Conservation (phyloP, 2,797 vertebrate genomes). For the Coilia nasus region DNA sequence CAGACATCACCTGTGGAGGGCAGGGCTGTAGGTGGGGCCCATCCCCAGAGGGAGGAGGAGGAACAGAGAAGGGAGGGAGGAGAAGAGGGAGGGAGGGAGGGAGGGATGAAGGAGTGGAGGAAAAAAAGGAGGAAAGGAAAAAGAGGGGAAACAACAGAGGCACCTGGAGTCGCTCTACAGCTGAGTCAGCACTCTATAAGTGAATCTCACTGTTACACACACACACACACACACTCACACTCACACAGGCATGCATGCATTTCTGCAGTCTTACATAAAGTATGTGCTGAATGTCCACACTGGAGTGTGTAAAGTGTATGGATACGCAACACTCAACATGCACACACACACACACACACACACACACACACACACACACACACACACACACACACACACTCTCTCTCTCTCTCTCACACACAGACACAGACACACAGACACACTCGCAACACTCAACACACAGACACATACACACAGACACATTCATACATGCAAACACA, state of each 20-base stretch:
- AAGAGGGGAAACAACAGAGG: background rate
- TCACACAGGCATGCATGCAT: background rate
- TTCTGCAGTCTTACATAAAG: no score
- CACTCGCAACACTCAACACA: no score
- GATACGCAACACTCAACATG: background rate
- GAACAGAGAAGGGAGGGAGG: background rate
- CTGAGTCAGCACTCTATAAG: background rate
- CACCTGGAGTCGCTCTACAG: background rate
- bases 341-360: no score
- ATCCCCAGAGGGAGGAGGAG: background rate
- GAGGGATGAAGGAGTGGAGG: no score
- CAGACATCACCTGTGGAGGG: background rate
- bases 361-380: background rate
- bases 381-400: no score
- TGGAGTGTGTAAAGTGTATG: no score
- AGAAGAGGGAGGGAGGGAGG: no score
- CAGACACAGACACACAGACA: no score
- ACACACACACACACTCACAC: background rate
- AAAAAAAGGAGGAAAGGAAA: background rate
- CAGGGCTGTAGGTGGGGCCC: background rate
- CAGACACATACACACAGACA: no score
- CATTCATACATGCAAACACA: no score
- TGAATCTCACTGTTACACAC: background rate
- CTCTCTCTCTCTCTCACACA: no score
- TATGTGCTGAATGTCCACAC: no score